These are phyloP conservation scores for Toxonevra muliebris DNA, from an alignment of 2,888 invertebrate species.

Conservation along the genomic window DNA sequence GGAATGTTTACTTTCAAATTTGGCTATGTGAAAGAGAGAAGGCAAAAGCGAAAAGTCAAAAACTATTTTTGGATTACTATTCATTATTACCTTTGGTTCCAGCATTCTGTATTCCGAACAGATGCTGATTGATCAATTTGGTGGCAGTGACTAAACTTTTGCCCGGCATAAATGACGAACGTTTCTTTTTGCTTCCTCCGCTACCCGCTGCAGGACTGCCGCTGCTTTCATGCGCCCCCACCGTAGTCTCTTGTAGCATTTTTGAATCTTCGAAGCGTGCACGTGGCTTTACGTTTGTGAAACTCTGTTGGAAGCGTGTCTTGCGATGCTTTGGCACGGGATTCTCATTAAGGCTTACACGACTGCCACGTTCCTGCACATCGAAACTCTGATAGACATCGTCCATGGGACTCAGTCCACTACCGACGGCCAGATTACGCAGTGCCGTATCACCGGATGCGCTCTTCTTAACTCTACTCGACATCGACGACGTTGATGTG, in stretches of 20 bases:
- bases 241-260: slow-evolving; percentile 69
- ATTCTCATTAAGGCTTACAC: slow-evolving; percentile 72
- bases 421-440: slow-evolving; percentile 68
- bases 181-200: slow-evolving; percentile 61
- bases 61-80: neutral
- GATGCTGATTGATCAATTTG: slow-evolving; percentile 77
- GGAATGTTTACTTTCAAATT: slow-evolving; percentile 72
- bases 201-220: slow-evolving; percentile 29
- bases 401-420: slow-evolving; percentile 69
- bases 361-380: slow-evolving; percentile 66
- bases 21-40: slow-evolving; percentile 49
- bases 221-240: slow-evolving; percentile 58
- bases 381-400: slow-evolving; percentile 69
- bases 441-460: slow-evolving; percentile 80
- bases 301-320: slow-evolving; percentile 83
- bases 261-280: slow-evolving; percentile 65
- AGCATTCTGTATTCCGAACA: slow-evolving; percentile 72
- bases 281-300: slow-evolving; percentile 64
- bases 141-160: slow-evolving; percentile 77
- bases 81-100: slow-evolving; percentile 62
- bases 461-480: slow-evolving; percentile 76
- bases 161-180: slow-evolving; percentile 71
- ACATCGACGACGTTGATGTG: slow-evolving; percentile 47
- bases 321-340: slow-evolving; percentile 83
- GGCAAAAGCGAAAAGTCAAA: slow-evolving; percentile 30